Evolutionary conservation across 2,113 vertebrate species (phyloP).

Genomic region (Cryptotis parvus): DNA sequence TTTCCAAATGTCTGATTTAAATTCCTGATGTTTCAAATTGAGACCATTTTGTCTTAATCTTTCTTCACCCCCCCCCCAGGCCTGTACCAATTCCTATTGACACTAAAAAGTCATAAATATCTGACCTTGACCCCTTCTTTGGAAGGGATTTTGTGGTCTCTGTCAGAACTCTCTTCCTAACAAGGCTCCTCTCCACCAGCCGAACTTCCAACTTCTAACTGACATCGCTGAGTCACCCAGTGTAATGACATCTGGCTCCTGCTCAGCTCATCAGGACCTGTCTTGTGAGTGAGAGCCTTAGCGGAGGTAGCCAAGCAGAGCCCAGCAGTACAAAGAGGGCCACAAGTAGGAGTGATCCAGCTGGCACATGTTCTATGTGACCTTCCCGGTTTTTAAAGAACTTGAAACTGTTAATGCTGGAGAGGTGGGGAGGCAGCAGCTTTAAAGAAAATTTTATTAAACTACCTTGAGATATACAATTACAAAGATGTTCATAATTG

Average conservation of each 20-base stretch:
- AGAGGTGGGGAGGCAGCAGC: no score
- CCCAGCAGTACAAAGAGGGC: background rate
- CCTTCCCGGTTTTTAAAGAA: background rate
- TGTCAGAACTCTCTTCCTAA: background rate
- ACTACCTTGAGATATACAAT: no score
- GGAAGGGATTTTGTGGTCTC: background rate
- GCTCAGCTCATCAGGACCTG: background rate
- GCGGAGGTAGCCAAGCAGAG: background rate
- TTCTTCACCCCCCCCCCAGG: background rate
- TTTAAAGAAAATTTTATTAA: no score
- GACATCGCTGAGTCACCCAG: background rate
- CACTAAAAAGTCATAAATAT: background rate
- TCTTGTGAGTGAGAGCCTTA: background rate
- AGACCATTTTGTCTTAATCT: background rate
- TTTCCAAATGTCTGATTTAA: constrained; percentile 21
- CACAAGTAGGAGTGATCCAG: background rate
- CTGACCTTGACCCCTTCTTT: background rate
- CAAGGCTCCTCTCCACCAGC: background rate
- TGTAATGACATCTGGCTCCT: background rate
- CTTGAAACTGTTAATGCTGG: background rate
- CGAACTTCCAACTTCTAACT: background rate
- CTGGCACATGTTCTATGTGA: background rate
- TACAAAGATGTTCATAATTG: no score
- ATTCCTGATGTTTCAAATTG: background rate
- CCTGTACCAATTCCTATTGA: background rate